Evolutionary conservation across 1,140 invertebrate species (phyloP), one percentile per base, ranked within the genome.

Genomic region (Drosophila arawakana): DNA sequence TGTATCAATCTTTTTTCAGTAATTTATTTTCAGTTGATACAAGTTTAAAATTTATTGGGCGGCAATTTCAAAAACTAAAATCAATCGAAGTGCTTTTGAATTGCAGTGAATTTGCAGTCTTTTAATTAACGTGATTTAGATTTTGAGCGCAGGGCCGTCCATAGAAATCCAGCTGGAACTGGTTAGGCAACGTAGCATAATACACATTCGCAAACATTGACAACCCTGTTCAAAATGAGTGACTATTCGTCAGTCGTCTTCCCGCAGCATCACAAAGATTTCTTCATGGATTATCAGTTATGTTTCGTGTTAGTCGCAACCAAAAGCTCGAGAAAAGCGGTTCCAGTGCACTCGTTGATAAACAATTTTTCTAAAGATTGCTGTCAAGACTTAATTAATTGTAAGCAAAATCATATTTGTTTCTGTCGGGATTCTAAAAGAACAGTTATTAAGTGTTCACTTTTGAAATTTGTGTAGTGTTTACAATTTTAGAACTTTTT

Each of bases 51-150:
- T 18, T 65, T 21, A 44, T 54, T 46, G 62, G 30, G 39, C 62
- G 62, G 62, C 25, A 55, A 43, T 21, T 35, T 55, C 2, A 55
- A 65, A 65, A 37, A 10, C 8, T 25, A 9, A 13, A 57, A 15
- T 10, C 50, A 65, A 54, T 34, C 47, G 11, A 11, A 25, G 3
- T 8, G 25, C 49, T 70, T 34, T 44, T 44, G 21, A 7, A 7
- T 57, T 67, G 37, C 55, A 54, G 55, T 73, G 21, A 72, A 78
- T 72, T 68, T 71, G 67, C 59, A 46, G 41, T 11, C 70, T 62
- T 25, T 76, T 76, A 73, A 90, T 84, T 89, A 37, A 78, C 76
- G 62, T 54, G 71, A 86, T 81, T 81, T 73, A 34, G 50, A 47
- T 63, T 76, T 85, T 78, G 44, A 73, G 85, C 62, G 54, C 80